Evolutionary conservation across 2,113 vertebrate genomes (phyloP), one percentile per base, ranked within the genome.

Genomic region (Rattus rattus): DNA sequence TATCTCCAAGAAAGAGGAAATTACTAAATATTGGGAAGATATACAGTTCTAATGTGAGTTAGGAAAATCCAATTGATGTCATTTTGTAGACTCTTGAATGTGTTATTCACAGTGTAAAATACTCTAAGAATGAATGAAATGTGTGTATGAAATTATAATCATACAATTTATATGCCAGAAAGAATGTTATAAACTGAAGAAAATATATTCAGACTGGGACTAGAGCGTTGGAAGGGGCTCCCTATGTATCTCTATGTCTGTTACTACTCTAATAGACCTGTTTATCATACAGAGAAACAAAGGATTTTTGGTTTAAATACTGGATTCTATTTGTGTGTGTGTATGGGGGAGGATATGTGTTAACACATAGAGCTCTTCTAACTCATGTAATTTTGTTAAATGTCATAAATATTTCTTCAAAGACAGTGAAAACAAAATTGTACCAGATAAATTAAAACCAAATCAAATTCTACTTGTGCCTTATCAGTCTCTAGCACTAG

Each of bases 371-470:
- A 93, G 14, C 89, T 96, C 61, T 81, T 91, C 39, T 79, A 89
- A 43, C 28, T 88, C 3, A 72, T 56, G 17, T 75, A n/a, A 72
- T 91, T 63, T 72, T 20, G 77, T 65, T 96, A 94, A 94, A 92
- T 80, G 24, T 5, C 20, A 67, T 92, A 59, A 79, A 76, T 91
- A 59, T 84, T 85, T 91, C 47, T 52, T 61, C 7, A 13, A 9
- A 83, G 81, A 87, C 43, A 79, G 84, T 49, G 75, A 94, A 90
- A 17, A 80, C 49, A 95, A 90, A 84, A 83, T 92, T 87, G 83
- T 39, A 79, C 49, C 49, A 88, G 94, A 65, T 3, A 24, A 84
- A 91, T 87, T 63, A 81, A 67, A 75, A 70, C 54, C 16, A 30
- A 93, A 94, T 17, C 76, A 54, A 91, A 33, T 52, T 72, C 47